Evolutionary conservation across 1,140 invertebrate species (phyloP).

Genomic region (Leptinotarsa texana): DNA sequence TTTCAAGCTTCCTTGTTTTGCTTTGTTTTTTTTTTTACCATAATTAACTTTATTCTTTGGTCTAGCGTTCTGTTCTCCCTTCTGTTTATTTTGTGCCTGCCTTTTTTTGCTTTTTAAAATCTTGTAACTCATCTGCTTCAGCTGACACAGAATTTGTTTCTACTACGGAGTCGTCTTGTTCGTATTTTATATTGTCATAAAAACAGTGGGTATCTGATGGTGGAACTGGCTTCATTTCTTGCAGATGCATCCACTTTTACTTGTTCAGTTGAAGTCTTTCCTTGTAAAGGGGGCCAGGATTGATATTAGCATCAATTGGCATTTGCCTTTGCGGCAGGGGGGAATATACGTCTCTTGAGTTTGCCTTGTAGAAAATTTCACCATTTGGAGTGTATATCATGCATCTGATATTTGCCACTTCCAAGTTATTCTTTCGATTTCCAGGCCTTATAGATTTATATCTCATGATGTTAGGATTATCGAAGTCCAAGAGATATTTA

Average conservation of each 20-base stretch:
- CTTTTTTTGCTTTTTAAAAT: no score
- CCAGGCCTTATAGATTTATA: constrained; percentile 13
- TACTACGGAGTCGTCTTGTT: no score
- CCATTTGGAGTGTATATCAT: background rate
- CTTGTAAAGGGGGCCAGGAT: background rate
- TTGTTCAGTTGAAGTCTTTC: background rate
- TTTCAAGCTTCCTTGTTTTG: no score
- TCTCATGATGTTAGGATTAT: constrained; percentile 11
- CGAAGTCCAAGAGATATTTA: background rate
- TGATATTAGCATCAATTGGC: background rate
- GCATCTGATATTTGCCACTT: constrained; percentile 2
- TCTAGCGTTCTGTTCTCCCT: no score
- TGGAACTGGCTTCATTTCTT: background rate
- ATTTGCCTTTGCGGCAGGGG: background rate
- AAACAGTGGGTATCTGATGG: background rate
- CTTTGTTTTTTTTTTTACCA: no score
- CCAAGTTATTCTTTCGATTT: background rate
- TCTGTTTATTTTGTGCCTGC: no score
- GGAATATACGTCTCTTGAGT: background rate
- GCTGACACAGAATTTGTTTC: no score
- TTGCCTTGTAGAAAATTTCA: background rate
- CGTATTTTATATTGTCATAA: background rate
- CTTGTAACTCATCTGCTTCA: no score
- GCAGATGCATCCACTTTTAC: background rate
- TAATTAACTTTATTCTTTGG: no score